Conservation (phyloP, 2,113 vertebrate genomes). For the Osmerus eperlanus region DNA sequence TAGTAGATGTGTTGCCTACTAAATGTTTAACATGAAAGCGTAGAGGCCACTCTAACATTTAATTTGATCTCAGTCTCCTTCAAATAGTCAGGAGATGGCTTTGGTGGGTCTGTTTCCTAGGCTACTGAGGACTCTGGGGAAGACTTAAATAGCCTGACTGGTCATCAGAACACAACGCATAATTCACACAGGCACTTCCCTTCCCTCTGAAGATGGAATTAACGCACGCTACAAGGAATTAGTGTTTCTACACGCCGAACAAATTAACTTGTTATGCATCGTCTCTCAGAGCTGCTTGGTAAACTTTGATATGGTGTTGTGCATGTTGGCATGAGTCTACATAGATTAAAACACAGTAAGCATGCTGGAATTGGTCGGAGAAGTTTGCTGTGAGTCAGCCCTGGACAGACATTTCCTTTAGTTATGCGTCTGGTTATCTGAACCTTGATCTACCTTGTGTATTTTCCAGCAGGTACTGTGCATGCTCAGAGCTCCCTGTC, state of each 20-base stretch:
- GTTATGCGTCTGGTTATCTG: conserved; percentile 11
- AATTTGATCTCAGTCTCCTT: too few relatives aligned
- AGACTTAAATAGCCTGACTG: conserved; percentile 13
- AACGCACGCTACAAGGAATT: conserved; percentile 53
- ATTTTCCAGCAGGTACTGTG: conserved; percentile 29
- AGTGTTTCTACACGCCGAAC: conserved; percentile 48
- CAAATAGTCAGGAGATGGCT: too few relatives aligned
- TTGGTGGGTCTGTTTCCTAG: background rate
- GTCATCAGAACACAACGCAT: conserved; percentile 29
- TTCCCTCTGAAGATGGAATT: conserved; percentile 43
- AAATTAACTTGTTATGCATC: conserved; percentile 56
- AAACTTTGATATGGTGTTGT: conserved; percentile 36
- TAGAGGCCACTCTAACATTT: too few relatives aligned
- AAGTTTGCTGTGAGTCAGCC: background rate
- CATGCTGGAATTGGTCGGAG: background rate
- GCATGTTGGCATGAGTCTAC: background rate
- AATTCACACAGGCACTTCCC: conserved; percentile 15
- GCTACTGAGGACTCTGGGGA: background rate
- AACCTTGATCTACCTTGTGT: conserved; percentile 10
- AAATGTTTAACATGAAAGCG: too few relatives aligned
- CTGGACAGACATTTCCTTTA: background rate
- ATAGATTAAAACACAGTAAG: background rate
- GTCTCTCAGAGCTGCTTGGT: conserved; percentile 41
- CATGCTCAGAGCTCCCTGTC: conserved; percentile 26
- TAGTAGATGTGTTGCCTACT: too few relatives aligned